Conservation (phyloP, 2,888 invertebrate species). For the Chrysolina oricalcia region DNA sequence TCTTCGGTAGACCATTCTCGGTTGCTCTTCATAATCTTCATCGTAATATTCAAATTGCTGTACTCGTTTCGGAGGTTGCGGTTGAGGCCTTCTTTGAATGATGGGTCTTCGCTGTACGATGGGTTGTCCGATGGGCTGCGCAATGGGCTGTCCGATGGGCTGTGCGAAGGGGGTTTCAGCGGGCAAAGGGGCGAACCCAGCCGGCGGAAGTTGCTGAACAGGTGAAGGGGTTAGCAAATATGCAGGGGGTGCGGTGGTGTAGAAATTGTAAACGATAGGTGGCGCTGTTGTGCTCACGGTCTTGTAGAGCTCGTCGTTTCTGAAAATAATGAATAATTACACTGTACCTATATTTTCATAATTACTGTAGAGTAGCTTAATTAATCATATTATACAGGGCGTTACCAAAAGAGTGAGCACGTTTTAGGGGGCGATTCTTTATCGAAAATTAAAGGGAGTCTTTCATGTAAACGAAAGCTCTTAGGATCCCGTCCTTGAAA, state of each 20-base stretch:
- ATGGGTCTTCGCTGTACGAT: conserved; percentile 29
- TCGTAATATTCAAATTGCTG: conserved; percentile 83
- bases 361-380: too few species aligned
- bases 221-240: conserved; percentile 23
- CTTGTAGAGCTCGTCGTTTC: conserved; percentile 91
- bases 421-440: too few species aligned
- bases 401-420: too few species aligned
- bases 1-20: conserved; percentile 70
- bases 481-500: too few species aligned
- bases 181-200: conserved; percentile 1
- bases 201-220: conserved; percentile 1
- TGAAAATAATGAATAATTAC: conserved; percentile 68
- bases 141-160: conserved; percentile 48
- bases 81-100: conserved; percentile 60
- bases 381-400: too few species aligned
- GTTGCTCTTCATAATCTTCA: conserved; percentile 77
- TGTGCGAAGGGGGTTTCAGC: too few species aligned
- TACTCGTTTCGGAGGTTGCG: conserved; percentile 73
- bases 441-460: too few species aligned
- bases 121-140: conserved; percentile 47
- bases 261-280: conserved; percentile 70
- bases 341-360: too few species aligned
- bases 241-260: conserved; percentile 59
- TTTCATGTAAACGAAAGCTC: too few species aligned
- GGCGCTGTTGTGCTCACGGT: conserved; percentile 78